These are phyloP conservation scores for Belonocnema kinseyi DNA, from an alignment of 1,140 invertebrate species.

Conservation along the genomic window DNA sequence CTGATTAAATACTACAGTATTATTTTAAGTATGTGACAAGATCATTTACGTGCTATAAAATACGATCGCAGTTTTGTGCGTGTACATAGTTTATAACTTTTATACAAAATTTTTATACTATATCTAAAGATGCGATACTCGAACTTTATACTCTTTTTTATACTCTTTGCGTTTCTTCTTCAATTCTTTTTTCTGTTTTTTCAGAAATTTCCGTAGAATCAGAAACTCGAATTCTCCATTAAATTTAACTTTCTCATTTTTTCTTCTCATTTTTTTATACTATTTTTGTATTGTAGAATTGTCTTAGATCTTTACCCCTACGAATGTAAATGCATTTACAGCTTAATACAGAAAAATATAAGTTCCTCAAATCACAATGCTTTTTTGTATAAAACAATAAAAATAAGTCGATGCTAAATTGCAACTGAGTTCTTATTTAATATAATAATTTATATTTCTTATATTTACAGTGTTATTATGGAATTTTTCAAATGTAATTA, in stretches of 20 bases:
- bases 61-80: slow-evolving; percentile 16
- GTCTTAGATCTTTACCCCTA: neutral
- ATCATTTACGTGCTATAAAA: slow-evolving; percentile 27
- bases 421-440: neutral
- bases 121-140: neutral
- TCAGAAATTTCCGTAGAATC: too few species aligned
- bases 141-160: neutral
- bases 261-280: neutral
- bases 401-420: neutral
- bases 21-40: slow-evolving; percentile 22
- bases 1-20: slow-evolving; percentile 20
- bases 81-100: slow-evolving; percentile 8
- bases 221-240: too few species aligned
- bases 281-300: neutral
- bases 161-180: neutral
- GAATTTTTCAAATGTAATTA: too few species aligned
- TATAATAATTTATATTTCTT: neutral
- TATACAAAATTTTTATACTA: slow-evolving; percentile 26
- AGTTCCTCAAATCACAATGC: slow-evolving; percentile 1
- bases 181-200: too few species aligned
- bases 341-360: neutral
- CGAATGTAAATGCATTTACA: neutral
- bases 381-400: slow-evolving; percentile 17
- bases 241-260: neutral
- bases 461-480: too few species aligned